Evolutionary conservation across 1,140 invertebrate genomes (phyloP), one percentile per base, ranked within the genome.

Genomic region (Pseudoatta argentina): DNA sequence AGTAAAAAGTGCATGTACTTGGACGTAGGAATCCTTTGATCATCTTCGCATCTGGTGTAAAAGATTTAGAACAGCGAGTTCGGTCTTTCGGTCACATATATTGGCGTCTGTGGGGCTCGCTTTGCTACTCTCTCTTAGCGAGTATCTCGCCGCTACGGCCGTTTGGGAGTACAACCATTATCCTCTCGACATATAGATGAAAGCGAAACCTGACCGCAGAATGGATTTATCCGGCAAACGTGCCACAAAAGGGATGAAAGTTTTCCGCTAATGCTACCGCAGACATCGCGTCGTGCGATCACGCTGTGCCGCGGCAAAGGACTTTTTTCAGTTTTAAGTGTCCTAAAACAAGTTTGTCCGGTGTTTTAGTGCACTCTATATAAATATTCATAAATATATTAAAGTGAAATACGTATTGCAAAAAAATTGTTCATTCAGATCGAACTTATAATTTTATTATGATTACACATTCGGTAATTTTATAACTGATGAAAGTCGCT

Each of bases 121-220:
- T 81, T 83, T 83, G 53, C 57, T 24, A 55, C 61, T 57, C 34
- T 86, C 83, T 86, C 57, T 81, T 64, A 61, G 73, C 78, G 48
- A 87, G 79, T 24, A 44, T 71, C 78, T 79, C 78, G 66, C 66
- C 21, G 78, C 34, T 57, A 72, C 51, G 44, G 89, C 79, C 89
- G 89, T 91, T 91, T 90, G 89, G 94, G 93, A 94, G 94, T 94
- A 94, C 93, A 93, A 89, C 93, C 93, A 93, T 94, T 94, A 93
- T 94, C 92, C 93, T 92, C 93, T 93, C 90, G 78, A 90, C 92
- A 87, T 85, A 91, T 90, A 94, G 93, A 94, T 94, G 93, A 94
- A 94, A 94, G 94, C 91, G 93, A 94, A 94, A 93, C 91, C 92
- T 93, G 91, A 94, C 94, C 93, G 88, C 92, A 88, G 87, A 92